phyloP scores from a whole-genome alignment of 2,113 vertebrate genomes.

The Isichthys henryi region DNA sequence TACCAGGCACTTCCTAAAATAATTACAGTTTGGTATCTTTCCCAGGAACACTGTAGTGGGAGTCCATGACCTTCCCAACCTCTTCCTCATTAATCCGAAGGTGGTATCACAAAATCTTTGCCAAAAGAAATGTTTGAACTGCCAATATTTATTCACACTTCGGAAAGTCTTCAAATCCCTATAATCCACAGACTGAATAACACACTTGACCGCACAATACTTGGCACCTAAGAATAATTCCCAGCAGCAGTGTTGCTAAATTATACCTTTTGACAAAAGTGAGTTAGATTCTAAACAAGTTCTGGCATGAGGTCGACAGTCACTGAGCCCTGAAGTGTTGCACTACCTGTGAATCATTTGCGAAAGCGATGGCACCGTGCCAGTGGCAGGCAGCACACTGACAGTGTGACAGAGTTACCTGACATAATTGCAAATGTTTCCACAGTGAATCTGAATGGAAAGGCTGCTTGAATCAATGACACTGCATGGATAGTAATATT shows the following conservation, averaged over 20 bases:
- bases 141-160: slow-evolving; percentile 5
- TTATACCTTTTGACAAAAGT: background rate
- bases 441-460: background rate
- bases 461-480: background rate
- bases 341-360: background rate
- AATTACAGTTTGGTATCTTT: background rate
- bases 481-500: background rate
- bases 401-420: background rate
- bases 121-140: background rate
- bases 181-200: background rate
- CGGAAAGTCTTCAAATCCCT: background rate
- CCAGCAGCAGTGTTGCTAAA: background rate
- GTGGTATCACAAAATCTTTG: background rate
- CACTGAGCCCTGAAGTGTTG: background rate
- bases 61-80: background rate
- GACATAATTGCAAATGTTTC: background rate
- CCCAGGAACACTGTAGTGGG: background rate
- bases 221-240: background rate
- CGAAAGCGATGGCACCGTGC: background rate
- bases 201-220: background rate
- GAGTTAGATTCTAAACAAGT: background rate
- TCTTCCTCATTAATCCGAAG: background rate
- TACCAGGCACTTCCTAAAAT: background rate
- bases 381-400: background rate
- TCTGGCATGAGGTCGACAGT: background rate